A percentile compares a stretch with the other conserved stretches of the same genome.
These are phyloP conservation scores for Lagria hirta DNA, from an alignment of 2,888 invertebrate species.

Conservation along the genomic window DNA sequence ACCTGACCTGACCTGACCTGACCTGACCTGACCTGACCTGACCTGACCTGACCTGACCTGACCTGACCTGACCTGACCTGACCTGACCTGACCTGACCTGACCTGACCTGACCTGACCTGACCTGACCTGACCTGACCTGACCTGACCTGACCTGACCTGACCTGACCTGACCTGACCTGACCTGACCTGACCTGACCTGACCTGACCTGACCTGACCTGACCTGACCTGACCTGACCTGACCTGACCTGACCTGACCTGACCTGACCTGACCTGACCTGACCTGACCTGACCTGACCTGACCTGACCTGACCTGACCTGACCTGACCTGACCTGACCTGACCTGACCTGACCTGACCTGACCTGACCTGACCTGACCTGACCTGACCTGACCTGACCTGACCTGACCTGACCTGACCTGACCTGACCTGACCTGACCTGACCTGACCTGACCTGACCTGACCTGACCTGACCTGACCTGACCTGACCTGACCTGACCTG, in stretches of 20 bases:
- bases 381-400: constrained; percentile 25
- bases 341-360: constrained; percentile 24
- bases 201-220: constrained; percentile 28
- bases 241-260: constrained; percentile 27
- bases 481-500: constrained; percentile 30
- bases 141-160: constrained; percentile 26
- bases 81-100: constrained; percentile 29
- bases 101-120: constrained; percentile 22
- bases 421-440: constrained; percentile 24
- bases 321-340: constrained; percentile 29
- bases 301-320: constrained; percentile 31
- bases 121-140: constrained; percentile 26
- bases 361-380: constrained; percentile 25
- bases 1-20: constrained; percentile 28
- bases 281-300: constrained; percentile 31
- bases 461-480: constrained; percentile 29
- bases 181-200: constrained; percentile 26
- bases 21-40: constrained; percentile 29
- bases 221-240: constrained; percentile 27
- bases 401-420: constrained; percentile 25
- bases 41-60: constrained; percentile 27
- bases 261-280: constrained; percentile 30
- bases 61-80: constrained; percentile 29
- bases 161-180: constrained; percentile 26
- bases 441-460: constrained; percentile 27